Conservation (phyloP, 2,888 invertebrate species). For the Drosophila flavopinicola region DNA sequence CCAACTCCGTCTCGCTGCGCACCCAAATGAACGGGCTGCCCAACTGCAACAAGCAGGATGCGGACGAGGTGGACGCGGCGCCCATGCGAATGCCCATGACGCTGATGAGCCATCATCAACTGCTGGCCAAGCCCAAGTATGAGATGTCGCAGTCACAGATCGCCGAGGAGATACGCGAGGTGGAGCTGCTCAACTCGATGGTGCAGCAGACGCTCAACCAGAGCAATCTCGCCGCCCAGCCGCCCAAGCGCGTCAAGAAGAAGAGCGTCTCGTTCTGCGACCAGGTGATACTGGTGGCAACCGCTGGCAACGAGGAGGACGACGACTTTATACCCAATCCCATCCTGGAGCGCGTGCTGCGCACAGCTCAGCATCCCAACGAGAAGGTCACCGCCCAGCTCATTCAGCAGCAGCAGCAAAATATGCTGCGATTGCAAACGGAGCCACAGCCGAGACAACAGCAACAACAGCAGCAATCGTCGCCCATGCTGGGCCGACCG, state of each 20-base stretch:
- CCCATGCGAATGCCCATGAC: conserved; percentile 28
- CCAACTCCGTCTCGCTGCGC: conserved; percentile 70
- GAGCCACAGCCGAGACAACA: conserved; percentile 82
- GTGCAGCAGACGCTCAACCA: conserved; percentile 86
- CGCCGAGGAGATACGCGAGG: conserved; percentile 86
- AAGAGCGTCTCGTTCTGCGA: conserved; percentile 98
- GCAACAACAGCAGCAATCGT: conserved; percentile 59
- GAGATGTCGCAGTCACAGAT: conserved; percentile 85
- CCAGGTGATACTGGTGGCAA: conserved; percentile 95
- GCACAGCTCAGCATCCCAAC: conserved; percentile 90
- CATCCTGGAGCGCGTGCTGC: conserved; percentile 92
- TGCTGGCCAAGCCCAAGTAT: conserved; percentile 82
- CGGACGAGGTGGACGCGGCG: conserved; percentile 82
- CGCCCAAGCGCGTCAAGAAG: conserved; percentile 90
- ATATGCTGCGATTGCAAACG: conserved; percentile 85
- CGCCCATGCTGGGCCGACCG: too few relatives aligned
- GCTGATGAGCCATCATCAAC: conserved; percentile 1
- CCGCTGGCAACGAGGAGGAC: conserved; percentile 95
- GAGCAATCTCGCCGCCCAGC: conserved; percentile 76
- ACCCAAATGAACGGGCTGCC: conserved; percentile 85
- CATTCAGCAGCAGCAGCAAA: conserved; percentile 85
- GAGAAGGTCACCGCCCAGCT: conserved; percentile 85
- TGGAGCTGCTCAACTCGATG: conserved; percentile 86
- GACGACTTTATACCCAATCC: conserved; percentile 96
- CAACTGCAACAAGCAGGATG: conserved; percentile 62